These are phyloP conservation scores for Hydraecia micacea DNA, from an alignment of 2,888 invertebrate species.

Conservation along the genomic window DNA sequence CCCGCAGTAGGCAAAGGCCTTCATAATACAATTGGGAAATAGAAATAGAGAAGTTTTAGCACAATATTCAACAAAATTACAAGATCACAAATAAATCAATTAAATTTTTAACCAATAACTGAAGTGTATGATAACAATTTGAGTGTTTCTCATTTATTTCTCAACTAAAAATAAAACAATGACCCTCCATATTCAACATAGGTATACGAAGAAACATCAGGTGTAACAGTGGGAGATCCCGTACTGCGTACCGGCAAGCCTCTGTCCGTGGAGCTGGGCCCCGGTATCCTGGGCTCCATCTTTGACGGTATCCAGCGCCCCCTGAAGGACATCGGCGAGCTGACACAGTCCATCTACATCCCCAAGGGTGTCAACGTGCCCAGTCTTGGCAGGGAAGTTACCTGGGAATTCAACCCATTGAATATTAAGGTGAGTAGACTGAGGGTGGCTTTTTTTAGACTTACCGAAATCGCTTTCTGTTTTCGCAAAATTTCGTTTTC, in stretches of 20 bases:
- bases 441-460: neutral
- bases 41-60: neutral
- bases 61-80: neutral
- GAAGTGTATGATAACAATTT: neutral
- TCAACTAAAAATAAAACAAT: neutral
- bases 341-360: slow-evolving; percentile 99
- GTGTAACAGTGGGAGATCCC: slow-evolving; percentile 99
- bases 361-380: slow-evolving; percentile 99
- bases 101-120: neutral
- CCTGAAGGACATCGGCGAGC: slow-evolving; percentile 97
- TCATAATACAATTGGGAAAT: no score
- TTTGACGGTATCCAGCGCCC: slow-evolving; percentile 99
- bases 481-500: neutral
- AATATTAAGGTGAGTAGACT: slow-evolving; percentile 92
- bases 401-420: slow-evolving; percentile 98
- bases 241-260: slow-evolving; percentile 99
- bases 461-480: neutral
- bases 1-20: neutral
- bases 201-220: slow-evolving; percentile 98
- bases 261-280: slow-evolving; percentile 99
- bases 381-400: slow-evolving; percentile 93
- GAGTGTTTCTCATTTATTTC: neutral
- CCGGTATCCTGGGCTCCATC: slow-evolving; percentile 99
- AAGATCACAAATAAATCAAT: neutral
- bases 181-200: slow-evolving; percentile 68